Percentiles rank a stretch among this genome's conserved stretches.
These are phyloP conservation scores for Diabrotica undecimpunctata DNA, from an alignment of 1,140 invertebrate genomes.

Conservation along the genomic window DNA sequence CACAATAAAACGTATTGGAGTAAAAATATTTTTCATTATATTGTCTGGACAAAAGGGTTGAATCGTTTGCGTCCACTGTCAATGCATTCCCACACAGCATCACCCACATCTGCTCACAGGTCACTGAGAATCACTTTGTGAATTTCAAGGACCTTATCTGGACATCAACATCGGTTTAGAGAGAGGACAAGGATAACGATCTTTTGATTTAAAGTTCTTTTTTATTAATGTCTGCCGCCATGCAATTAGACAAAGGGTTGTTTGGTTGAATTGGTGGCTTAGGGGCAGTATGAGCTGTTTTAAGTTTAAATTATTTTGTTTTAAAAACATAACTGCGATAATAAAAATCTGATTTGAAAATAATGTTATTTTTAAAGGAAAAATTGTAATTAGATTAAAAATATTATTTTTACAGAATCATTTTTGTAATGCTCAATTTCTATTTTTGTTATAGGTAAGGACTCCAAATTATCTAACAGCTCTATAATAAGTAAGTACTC, in stretches of 20 bases:
- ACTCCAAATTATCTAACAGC: no score
- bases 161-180: conserved; percentile 11
- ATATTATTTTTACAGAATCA: no score
- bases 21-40: conserved; percentile 14
- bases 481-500: no score
- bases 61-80: conserved; percentile 1
- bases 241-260: neutral
- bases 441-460: no score
- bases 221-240: neutral
- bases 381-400: no score
- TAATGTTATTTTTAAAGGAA: no score
- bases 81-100: conserved; percentile 18
- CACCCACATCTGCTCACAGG: conserved; percentile 21
- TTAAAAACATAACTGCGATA: no score
- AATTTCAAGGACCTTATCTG: conserved; percentile 15
- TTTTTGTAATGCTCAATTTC: no score
- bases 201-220: conserved; percentile 15
- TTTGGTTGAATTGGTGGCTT: neutral
- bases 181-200: conserved; percentile 11
- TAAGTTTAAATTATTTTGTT: no score
- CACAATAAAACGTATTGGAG: conserved; percentile 8
- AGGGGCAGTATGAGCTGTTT: no score
- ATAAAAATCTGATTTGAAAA: no score
- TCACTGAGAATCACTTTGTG: conserved; percentile 14
- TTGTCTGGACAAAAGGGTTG: conserved; percentile 12